Base-by-base conservation (phyloP, 2,797 vertebrate species). In the Glossophaga mutica region DNA sequence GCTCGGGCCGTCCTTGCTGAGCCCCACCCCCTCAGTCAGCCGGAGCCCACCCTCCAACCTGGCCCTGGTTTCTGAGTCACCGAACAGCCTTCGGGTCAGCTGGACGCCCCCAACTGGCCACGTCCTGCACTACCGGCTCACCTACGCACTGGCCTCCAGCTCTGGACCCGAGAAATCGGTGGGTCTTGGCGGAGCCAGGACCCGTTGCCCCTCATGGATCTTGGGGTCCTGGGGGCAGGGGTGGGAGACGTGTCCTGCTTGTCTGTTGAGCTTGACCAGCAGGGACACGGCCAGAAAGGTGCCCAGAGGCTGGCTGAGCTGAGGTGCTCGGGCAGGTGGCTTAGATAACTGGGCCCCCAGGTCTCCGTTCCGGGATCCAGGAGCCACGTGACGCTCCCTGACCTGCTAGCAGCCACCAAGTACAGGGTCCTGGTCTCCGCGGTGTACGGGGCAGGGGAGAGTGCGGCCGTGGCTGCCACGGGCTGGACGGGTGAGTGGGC, bases 351-450 rank as follows among this genome's bases (percentile, higher is more conserved):
- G 14, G 50, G 24, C 0, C 1, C 78, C 29, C 21, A 99, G 99
- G 98, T 99, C 95, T 98, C 99, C 82, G 98, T 99, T 57, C 97
- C 99, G 42, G 99, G 99, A 19, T 97, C 97, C 32, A 98, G 98
- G 79, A 99, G 97, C 97, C 98, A 90, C 0, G 98, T 98, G 93
- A 97, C 98, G 48, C 98, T 99, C 6, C 98, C 99, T 94, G 97
- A 98, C 0, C 96, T 99, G 67, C 98, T 99, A 95, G 99, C 99
- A 0, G 99, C 99, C 29, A 98, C 99, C 65, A 98, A 99, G 8
- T 99, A 99, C 98, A 99, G 97, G 71, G 98, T 99, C 97, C 97
- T 98, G 32, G 97, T 99, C 94, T 99, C 99, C 0, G 99, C 99
- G 0, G 97, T 99, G 98, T 99, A 99, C 67, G 97, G 98, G 88